These are phyloP conservation scores for Columbina picui DNA, from an alignment of 2,113 vertebrate species.

Conservation along the genomic window DNA sequence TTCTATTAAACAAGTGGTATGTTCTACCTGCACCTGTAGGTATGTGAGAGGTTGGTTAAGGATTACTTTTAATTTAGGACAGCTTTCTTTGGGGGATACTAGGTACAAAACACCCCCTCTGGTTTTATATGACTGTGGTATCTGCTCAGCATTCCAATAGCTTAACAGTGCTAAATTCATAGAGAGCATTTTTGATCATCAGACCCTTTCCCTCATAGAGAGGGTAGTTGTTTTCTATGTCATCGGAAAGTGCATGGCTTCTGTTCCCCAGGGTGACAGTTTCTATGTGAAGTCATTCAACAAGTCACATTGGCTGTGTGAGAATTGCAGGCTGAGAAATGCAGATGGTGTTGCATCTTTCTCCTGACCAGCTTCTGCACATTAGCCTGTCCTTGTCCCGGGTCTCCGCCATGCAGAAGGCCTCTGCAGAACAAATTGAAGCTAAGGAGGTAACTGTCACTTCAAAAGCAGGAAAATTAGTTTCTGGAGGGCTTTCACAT, in stretches of 20 bases:
- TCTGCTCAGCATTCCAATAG: not conserved
- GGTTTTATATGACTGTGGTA: not conserved
- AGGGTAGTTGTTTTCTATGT: not conserved
- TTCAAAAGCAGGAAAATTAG: not conserved
- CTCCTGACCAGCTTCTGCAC: not conserved
- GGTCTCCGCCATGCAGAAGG: not conserved
- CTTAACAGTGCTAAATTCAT: not conserved
- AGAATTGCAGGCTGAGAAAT: not conserved
- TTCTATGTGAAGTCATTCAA: not conserved
- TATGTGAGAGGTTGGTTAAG: not conserved
- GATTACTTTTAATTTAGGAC: not conserved
- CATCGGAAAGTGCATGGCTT: not conserved
- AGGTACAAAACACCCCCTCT: not conserved
- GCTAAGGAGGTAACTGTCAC: not conserved
- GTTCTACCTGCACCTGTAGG: not conserved
- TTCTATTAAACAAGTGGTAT: not conserved
- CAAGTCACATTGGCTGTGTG: not conserved
- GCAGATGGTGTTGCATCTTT: not conserved
- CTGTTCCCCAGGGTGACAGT: not conserved
- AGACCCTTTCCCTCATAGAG: not conserved
- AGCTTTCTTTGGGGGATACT: not conserved
- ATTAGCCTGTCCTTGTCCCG: not conserved
- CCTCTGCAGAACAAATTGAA: not conserved
- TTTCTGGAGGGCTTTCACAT: not conserved
- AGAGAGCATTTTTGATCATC: not conserved